Evolutionary conservation across 2,797 vertebrate species (phyloP).

Genomic region (Silurus lanzhouensis): DNA sequence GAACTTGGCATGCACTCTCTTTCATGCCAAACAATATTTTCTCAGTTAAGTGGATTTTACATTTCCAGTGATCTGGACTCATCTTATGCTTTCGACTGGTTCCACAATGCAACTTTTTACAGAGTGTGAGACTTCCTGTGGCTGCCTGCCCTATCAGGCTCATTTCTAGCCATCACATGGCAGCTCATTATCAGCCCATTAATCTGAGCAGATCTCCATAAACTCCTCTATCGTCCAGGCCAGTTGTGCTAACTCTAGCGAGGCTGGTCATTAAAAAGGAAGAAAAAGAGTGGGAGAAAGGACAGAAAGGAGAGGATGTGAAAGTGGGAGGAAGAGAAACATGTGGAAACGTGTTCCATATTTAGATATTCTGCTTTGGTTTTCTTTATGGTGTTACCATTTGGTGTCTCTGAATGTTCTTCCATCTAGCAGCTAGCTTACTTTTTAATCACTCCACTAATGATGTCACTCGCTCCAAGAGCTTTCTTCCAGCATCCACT

Average conservation of each 20-base stretch:
- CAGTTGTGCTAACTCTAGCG: conserved; percentile 69
- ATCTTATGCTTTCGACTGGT: conserved; percentile 52
- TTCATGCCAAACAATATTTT: conserved; percentile 53
- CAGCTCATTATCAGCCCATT: conserved; percentile 80
- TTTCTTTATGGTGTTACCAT: background rate
- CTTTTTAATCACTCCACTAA: background rate
- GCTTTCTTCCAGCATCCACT: conserved; percentile 8
- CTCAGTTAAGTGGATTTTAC: conserved; percentile 45
- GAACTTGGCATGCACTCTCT: conserved; percentile 37
- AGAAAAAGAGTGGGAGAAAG: conserved; percentile 25
- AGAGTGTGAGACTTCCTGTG: conserved; percentile 73
- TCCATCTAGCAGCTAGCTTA: background rate
- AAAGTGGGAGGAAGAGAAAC: conserved; percentile 10
- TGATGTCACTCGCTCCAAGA: background rate
- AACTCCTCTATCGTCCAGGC: conserved; percentile 73
- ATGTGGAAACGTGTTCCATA: background rate
- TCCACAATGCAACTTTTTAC: conserved; percentile 65
- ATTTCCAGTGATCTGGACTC: conserved; percentile 53
- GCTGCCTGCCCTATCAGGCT: conserved; percentile 68
- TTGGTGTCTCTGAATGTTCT: background rate
- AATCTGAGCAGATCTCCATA: conserved; percentile 79
- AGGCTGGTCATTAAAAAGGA: conserved; percentile 64
- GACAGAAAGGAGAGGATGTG: conserved; percentile 4
- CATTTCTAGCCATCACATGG: conserved; percentile 69
- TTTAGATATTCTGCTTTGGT: background rate